Percentiles rank a stretch among this genome's conserved stretches.
These are phyloP conservation scores for Epistrophella euchroma DNA, from an alignment of 2,888 invertebrate genomes.

Conservation along the genomic window DNA sequence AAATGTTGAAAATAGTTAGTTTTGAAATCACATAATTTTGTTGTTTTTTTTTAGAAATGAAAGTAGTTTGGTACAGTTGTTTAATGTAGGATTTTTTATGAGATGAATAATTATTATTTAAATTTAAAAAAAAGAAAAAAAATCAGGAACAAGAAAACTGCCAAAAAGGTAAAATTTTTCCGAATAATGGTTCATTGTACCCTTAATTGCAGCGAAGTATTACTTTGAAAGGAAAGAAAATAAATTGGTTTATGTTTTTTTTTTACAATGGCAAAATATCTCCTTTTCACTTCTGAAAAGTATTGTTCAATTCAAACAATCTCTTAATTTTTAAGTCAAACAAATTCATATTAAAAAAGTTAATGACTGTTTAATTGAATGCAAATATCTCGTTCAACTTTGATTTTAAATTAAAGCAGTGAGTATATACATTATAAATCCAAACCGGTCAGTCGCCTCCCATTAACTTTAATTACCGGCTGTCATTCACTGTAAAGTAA, in stretches of 20 bases:
- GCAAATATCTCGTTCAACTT: conserved; percentile 11
- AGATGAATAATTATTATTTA: too few relatives aligned
- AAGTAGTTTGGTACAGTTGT: too few relatives aligned
- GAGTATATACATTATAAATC: background rate
- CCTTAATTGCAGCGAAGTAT: background rate
- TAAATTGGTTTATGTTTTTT: background rate
- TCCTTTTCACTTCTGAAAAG: background rate
- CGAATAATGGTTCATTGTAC: background rate
- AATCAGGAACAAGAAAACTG: too few relatives aligned
- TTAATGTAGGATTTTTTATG: too few relatives aligned
- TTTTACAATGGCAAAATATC: background rate
- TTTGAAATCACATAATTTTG: too few relatives aligned
- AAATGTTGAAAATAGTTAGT: too few relatives aligned
- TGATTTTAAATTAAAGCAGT: conserved; percentile 5
- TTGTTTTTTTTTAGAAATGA: too few relatives aligned
- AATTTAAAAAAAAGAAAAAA: too few relatives aligned
- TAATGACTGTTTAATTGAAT: conserved; percentile 30
- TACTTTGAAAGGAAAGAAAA: background rate
- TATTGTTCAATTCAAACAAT: conserved; percentile 11
- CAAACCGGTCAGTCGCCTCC: conserved; percentile 29
- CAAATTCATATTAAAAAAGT: conserved; percentile 1
- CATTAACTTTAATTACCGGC: conserved; percentile 49
- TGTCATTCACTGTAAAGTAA: background rate
- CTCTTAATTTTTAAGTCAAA: background rate
- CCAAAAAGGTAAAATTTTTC: too few relatives aligned